Evolutionary conservation across 2,113 vertebrate genomes (phyloP), one percentile per base, ranked within the genome.

Genomic region (Notothenia rossii): DNA sequence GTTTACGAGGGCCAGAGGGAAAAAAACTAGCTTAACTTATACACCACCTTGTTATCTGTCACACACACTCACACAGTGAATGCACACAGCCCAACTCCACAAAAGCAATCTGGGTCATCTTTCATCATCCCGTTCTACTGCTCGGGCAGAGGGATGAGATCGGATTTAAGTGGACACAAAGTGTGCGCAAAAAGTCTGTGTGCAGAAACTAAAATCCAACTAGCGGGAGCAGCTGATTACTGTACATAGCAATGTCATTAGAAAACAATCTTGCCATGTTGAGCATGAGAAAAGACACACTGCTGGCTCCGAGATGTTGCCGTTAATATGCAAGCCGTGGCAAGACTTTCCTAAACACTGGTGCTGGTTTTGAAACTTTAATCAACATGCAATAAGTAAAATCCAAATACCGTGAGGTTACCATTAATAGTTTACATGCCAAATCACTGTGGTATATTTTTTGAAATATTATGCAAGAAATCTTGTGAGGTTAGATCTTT

Each of bases 41-140:
- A 77, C 13, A 72, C 88, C 75, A 84, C 84, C 80, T 84, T 85
- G 76, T 89, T 89, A 88, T 78, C 88, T 86, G 85, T 84, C 89
- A 85, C 72, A 85, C 77, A 62, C 74, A 18, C 75, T 50, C 74
- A 79, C 70, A 77, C 50, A 65, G 33, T 51, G 55, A 79, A 79
- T 84, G 67, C 84, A 81, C 74, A 69, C 60, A 77, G 66, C 78
- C 79, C 45, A 62, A 72, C 75, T 79, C 73, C 72, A 78, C 86
- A 79, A 88, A 89, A 78, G 81, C 89, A 90, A 94, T 93, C 90
- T 91, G 84, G 93, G 92, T 92, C 92, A 92, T 86, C 86, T 89
- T 90, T 89, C 83, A 91, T 93, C 89, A 88, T 92, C 82, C 82
- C 75, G 58, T 82, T 72, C 67, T 86, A 33, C 75, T 55, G 75